phyloP scores from a whole-genome alignment of 1,140 invertebrate genomes.

The Megalopta genalis region DNA sequence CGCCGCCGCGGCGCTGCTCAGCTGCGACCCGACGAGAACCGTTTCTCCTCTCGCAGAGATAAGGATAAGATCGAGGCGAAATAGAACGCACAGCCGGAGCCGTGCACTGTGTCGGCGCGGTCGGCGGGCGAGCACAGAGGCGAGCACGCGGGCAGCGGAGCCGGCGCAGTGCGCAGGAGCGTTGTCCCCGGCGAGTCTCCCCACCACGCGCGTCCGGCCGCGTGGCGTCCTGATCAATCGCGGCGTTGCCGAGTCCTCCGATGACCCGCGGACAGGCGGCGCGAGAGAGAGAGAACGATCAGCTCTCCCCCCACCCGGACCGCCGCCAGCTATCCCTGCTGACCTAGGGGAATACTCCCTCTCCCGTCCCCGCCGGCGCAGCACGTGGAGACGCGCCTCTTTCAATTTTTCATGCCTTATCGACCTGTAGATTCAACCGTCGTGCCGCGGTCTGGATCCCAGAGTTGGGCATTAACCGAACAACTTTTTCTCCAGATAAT shows the following conservation, averaged over 20 bases:
- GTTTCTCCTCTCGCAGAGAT: slow-evolving; percentile 11
- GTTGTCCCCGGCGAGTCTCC: slow-evolving; percentile 71
- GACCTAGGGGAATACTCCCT: slow-evolving; percentile 39
- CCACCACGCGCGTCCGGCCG: slow-evolving; percentile 73
- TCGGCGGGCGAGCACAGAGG: background rate
- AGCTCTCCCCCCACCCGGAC: slow-evolving; percentile 1
- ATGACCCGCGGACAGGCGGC: slow-evolving; percentile 62
- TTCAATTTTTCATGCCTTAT: slow-evolving; percentile 76
- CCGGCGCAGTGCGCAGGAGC: slow-evolving; percentile 70
- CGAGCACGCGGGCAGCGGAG: slow-evolving; percentile 71
- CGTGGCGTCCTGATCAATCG: slow-evolving; percentile 79
- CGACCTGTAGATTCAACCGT: slow-evolving; percentile 76
- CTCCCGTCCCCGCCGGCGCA: slow-evolving; percentile 21
- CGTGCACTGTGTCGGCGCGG: slow-evolving; percentile 30
- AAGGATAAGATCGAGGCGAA: slow-evolving; percentile 11
- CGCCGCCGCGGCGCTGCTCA: background rate
- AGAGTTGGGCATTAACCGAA: too few relatives aligned
- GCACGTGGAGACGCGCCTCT: slow-evolving; percentile 70
- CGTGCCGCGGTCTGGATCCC: background rate
- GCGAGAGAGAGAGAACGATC: slow-evolving; percentile 23
- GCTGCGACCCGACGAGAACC: background rate
- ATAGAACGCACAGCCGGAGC: background rate
- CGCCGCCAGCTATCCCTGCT: slow-evolving; percentile 20
- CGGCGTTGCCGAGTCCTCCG: slow-evolving; percentile 71
- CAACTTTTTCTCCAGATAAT: too few relatives aligned